phyloP scores from a whole-genome alignment of 2,113 vertebrate species.

The Mugil cephalus region DNA sequence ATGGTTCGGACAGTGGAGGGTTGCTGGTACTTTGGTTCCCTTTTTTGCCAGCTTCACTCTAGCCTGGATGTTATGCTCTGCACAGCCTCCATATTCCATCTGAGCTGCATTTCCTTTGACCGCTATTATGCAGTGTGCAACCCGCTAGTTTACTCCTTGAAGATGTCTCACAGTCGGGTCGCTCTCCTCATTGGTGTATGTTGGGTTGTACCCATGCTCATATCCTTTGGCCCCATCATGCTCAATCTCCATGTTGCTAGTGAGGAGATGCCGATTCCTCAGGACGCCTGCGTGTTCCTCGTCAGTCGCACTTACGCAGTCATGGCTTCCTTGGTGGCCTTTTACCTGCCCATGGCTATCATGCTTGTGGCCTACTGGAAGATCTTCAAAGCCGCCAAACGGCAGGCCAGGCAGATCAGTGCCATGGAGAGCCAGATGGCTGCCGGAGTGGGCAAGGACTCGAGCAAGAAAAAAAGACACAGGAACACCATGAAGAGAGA shows the following conservation, averaged over 20 bases:
- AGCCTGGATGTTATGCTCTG: slow-evolving; percentile 88
- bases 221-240: slow-evolving; percentile 86
- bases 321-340: slow-evolving; percentile 85
- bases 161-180: slow-evolving; percentile 80
- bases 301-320: slow-evolving; percentile 84
- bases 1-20: slow-evolving; percentile 86
- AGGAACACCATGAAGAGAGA: slow-evolving; percentile 81
- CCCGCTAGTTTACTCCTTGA: slow-evolving; percentile 82
- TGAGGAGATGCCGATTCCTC: slow-evolving; percentile 70
- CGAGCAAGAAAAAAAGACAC: slow-evolving; percentile 81
- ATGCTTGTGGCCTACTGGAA: slow-evolving; percentile 87
- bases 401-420: slow-evolving; percentile 84
- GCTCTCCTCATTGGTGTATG: slow-evolving; percentile 79
- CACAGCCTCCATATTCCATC: slow-evolving; percentile 87
- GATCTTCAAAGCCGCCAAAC: slow-evolving; percentile 85
- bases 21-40: slow-evolving; percentile 83
- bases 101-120: slow-evolving; percentile 87
- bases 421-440: slow-evolving; percentile 85
- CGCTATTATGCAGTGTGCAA: slow-evolving; percentile 87
- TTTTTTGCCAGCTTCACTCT: slow-evolving; percentile 84
- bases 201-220: slow-evolving; percentile 83
- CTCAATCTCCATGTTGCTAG: slow-evolving; percentile 78
- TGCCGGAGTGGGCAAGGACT: slow-evolving; percentile 73
- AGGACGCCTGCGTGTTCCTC: slow-evolving; percentile 79
- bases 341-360: slow-evolving; percentile 84